phyloP scores from a whole-genome alignment of 2,113 vertebrate genomes.

The Ophthalmolycus amberensis region DNA sequence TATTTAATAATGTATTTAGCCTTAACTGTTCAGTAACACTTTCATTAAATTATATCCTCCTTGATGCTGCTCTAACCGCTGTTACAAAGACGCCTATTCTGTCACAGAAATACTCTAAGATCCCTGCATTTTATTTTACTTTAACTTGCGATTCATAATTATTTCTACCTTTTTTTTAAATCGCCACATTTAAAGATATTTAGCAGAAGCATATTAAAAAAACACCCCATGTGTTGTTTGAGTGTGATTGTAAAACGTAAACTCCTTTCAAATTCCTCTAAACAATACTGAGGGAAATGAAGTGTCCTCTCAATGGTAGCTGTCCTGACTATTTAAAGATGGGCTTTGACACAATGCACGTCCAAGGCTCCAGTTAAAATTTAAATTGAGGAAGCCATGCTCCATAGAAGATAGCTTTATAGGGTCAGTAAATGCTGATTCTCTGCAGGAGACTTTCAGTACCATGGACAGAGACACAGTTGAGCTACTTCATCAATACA shows the following conservation, averaged over 20 bases:
- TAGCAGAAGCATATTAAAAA: neutral
- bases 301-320: neutral
- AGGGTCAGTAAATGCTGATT: neutral
- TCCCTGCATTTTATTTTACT: neutral
- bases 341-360: neutral
- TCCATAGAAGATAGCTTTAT: neutral
- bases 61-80: neutral
- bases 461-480: conserved; percentile 30
- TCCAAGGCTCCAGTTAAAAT: neutral
- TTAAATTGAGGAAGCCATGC: neutral
- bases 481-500: neutral
- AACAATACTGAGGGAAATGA: neutral
- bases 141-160: neutral
- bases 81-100: neutral
- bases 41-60: neutral
- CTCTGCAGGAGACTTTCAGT: conserved; percentile 6
- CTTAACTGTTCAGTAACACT: neutral
- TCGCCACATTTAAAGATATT: neutral
- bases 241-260: neutral
- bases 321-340: neutral
- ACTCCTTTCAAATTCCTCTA: neutral
- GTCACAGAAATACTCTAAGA: neutral
- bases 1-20: neutral
- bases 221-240: neutral
- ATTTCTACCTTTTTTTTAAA: neutral